phyloP scores from a whole-genome alignment of 2,888 invertebrate species.

The Chaetogeoica ovagalla region DNA sequence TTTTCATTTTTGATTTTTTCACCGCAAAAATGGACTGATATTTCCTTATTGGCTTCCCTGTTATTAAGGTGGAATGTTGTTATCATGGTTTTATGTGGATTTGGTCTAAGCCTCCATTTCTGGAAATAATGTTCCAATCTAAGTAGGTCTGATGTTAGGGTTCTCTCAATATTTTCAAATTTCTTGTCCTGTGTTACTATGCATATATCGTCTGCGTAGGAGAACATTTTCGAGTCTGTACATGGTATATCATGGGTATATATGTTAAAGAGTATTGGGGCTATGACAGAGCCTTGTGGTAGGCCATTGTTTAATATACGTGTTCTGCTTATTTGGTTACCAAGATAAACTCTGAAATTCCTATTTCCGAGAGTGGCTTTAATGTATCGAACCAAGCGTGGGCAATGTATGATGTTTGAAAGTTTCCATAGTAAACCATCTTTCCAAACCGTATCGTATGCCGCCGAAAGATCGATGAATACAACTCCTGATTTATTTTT shows the following conservation, averaged over 20 bases:
- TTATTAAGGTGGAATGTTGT: conserved; percentile 16
- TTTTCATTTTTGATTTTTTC: conserved; percentile 5
- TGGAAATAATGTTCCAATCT: neutral
- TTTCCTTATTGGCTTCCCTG: conserved; percentile 20
- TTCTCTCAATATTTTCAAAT: neutral
- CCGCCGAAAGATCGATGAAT: neutral
- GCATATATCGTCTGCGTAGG: conserved; percentile 5
- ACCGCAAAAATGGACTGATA: conserved; percentile 13
- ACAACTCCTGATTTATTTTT: neutral
- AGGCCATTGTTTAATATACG: too few species aligned
- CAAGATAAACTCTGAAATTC: conserved; percentile 1
- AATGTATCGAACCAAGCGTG: neutral
- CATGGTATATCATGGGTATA: conserved; percentile 16
- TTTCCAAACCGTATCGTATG: conserved; percentile 16
- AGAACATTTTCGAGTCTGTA: conserved; percentile 9
- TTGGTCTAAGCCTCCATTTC: conserved; percentile 26
- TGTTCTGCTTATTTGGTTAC: neutral
- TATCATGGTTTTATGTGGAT: conserved; percentile 6
- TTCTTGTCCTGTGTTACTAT: conserved; percentile 6
- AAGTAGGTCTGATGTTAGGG: neutral
- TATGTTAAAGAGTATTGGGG: conserved; percentile 3
- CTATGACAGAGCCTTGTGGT: neutral
- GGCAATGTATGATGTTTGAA: conserved; percentile 5
- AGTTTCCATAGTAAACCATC: conserved; percentile 14
- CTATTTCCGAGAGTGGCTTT: neutral